These are phyloP conservation scores for Columbina picui DNA, from an alignment of 2,113 vertebrate species.

Conservation along the genomic window DNA sequence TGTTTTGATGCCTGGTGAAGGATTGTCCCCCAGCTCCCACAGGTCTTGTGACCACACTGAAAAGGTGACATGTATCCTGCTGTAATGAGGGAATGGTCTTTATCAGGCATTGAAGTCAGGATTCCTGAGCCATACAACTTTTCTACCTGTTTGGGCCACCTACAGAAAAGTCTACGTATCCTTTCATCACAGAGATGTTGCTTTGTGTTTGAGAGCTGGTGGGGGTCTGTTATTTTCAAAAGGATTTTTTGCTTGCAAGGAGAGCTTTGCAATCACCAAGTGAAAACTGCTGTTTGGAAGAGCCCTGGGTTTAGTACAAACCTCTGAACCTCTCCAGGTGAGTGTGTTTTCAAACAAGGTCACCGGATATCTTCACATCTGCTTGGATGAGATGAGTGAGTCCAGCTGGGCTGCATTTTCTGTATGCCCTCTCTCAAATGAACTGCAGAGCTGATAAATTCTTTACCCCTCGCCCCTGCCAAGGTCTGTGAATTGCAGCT, in stretches of 20 bases:
- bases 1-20: not conserved
- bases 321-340: slow-evolving; percentile 6
- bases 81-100: not conserved
- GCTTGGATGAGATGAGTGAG: slow-evolving; percentile 29
- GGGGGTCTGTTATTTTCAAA: not conserved
- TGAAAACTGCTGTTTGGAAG: slow-evolving; percentile 1
- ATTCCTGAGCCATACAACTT: not conserved
- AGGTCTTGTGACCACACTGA: not conserved
- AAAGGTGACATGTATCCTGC: not conserved
- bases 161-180: not conserved
- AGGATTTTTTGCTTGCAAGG: not conserved
- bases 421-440: slow-evolving; percentile 13
- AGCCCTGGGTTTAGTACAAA: not conserved
- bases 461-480: not conserved
- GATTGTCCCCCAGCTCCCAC: not conserved
- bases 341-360: slow-evolving; percentile 49
- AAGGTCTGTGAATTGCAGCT: not conserved
- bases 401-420: slow-evolving; percentile 27
- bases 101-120: not conserved
- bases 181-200: not conserved
- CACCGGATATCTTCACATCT: slow-evolving; percentile 17
- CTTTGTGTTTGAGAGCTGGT: not conserved
- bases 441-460: slow-evolving; percentile 19
- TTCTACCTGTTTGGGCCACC: not conserved
- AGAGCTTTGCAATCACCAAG: not conserved